phyloP scores from a whole-genome alignment of 2,888 invertebrate genomes.

The Xestoiulus laeticollis region DNA sequence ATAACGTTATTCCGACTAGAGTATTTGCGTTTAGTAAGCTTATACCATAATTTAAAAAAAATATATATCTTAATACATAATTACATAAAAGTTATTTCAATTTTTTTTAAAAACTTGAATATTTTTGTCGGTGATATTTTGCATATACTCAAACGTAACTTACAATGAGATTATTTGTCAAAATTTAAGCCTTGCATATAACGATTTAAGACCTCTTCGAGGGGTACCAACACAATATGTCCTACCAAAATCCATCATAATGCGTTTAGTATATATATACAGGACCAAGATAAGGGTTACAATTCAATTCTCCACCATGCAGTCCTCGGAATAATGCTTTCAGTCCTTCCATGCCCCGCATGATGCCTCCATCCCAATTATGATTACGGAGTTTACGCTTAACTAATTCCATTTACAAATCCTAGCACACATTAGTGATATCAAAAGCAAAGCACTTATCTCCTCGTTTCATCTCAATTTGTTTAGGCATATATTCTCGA shows the following conservation, averaged over 20 bases:
- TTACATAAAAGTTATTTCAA: no score
- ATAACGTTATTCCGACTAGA: no score
- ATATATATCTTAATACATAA: no score
- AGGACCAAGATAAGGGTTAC: conserved; percentile 7
- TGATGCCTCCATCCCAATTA: conserved; percentile 7
- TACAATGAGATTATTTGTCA: background rate
- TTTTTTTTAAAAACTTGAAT: no score
- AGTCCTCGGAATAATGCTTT: background rate
- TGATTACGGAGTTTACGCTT: conserved; percentile 18
- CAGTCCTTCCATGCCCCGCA: background rate
- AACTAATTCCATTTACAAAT: conserved; percentile 18
- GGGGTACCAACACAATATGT: background rate
- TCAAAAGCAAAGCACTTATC: conserved; percentile 26
- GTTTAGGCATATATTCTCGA: conserved; percentile 18
- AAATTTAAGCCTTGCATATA: background rate
- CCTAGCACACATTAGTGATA: conserved; percentile 8
- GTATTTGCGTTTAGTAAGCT: no score
- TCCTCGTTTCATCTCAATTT: conserved; percentile 26
- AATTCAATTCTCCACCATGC: background rate
- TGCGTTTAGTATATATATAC: background rate
- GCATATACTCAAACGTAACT: background rate
- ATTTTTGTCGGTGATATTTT: no score
- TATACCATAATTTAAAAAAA: no score
- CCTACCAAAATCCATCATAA: background rate
- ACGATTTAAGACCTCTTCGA: background rate